Evolutionary conservation across 2,113 vertebrate genomes (phyloP).

Genomic region (Anguilla rostrata): DNA sequence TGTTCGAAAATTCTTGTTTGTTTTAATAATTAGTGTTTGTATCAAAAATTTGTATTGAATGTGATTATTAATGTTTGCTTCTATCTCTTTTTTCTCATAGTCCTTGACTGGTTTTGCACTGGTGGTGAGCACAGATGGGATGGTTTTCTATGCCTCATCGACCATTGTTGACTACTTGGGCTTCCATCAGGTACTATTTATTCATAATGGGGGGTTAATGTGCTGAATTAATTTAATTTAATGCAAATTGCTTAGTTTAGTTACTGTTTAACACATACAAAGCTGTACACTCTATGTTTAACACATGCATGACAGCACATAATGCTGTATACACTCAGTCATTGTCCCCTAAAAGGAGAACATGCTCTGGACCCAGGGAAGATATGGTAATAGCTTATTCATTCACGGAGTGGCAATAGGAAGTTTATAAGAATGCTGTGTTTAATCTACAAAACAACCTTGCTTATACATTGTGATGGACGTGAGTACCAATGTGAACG

Average conservation of each 20-base stretch:
- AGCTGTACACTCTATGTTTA: too few species aligned
- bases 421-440: neutral
- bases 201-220: neutral
- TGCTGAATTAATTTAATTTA: neutral
- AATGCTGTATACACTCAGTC: neutral
- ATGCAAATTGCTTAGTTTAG: neutral
- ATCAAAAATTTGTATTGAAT: too few species aligned
- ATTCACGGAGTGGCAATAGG: neutral
- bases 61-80: slow-evolving; percentile 10
- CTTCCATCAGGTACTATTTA: slow-evolving; percentile 88
- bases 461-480: neutral
- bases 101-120: slow-evolving; percentile 90
- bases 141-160: slow-evolving; percentile 93
- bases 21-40: neutral
- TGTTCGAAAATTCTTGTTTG: neutral
- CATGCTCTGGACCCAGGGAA: neutral
- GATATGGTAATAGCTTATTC: neutral
- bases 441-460: too few species aligned
- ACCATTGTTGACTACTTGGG: slow-evolving; percentile 94
- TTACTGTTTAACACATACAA: too few species aligned
- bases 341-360: neutral
- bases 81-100: slow-evolving; percentile 64
- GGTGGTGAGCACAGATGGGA: slow-evolving; percentile 91
- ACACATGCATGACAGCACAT: neutral
- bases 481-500: neutral